Percentiles rank a stretch among this genome's conserved stretches.
Conservation (phyloP, 2,888 invertebrate genomes). For the Melieria omissa region DNA sequence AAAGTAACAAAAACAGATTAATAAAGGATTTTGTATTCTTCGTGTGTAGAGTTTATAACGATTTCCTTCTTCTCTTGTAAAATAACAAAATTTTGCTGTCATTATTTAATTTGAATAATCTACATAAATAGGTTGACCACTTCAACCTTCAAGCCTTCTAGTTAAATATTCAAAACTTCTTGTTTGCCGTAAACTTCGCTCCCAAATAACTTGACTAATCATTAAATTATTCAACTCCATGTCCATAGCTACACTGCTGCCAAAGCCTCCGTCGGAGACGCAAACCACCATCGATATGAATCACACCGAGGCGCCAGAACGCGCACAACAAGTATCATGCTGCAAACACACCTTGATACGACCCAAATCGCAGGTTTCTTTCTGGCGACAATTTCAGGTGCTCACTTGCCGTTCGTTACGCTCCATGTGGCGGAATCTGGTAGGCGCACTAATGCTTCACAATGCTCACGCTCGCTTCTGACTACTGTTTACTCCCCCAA, state of each 20-base stretch:
- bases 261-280: constrained; percentile 24
- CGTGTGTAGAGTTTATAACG: no score
- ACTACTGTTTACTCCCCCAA: neutral
- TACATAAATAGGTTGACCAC: no score
- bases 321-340: neutral
- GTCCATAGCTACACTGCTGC: constrained; percentile 23
- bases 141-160: no score
- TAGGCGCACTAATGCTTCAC: constrained; percentile 46
- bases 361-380: constrained; percentile 58
- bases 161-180: no score
- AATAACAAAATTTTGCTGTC: no score
- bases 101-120: no score
- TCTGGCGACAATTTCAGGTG: constrained; percentile 66
- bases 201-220: no score
- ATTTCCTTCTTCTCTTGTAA: no score
- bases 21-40: no score
- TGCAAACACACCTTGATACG: constrained; percentile 41
- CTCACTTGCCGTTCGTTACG: constrained; percentile 68
- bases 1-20: no score
- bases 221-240: neutral
- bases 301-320: constrained; percentile 15
- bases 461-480: neutral
- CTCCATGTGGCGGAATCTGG: constrained; percentile 65
- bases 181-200: no score
- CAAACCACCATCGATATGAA: constrained; percentile 40